phyloP scores from a whole-genome alignment of 2,888 invertebrate genomes.

The Cartodere bifasciata region DNA sequence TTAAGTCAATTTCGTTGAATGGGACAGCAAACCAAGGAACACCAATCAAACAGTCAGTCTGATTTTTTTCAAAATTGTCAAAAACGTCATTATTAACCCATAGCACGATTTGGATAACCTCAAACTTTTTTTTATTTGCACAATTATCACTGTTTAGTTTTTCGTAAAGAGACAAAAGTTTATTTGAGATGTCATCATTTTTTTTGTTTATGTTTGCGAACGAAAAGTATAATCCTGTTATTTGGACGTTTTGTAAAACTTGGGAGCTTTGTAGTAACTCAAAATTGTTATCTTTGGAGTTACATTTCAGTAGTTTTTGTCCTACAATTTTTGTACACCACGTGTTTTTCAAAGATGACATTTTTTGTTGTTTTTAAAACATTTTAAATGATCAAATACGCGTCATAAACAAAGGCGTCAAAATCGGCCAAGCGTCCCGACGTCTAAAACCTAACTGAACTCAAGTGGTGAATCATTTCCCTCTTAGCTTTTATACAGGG shows the following conservation, averaged over 20 bases:
- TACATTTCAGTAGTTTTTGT: slow-evolving; percentile 41
- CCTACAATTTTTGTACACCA: slow-evolving; percentile 52
- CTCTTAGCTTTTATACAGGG: too few species aligned
- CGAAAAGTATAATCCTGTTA: slow-evolving; percentile 56
- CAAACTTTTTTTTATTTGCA: slow-evolving; percentile 33
- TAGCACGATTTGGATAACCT: slow-evolving; percentile 55
- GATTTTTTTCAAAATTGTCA: slow-evolving; percentile 52
- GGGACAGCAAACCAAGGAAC: slow-evolving; percentile 61
- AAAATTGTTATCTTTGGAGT: slow-evolving; percentile 36
- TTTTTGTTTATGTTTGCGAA: slow-evolving; percentile 56
- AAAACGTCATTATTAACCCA: slow-evolving; percentile 55
- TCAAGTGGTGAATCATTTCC: too few species aligned
- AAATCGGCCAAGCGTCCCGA: too few species aligned
- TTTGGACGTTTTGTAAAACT: slow-evolving; percentile 39
- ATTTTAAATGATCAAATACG: too few species aligned
- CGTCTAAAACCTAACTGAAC: too few species aligned
- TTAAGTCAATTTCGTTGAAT: slow-evolving; percentile 55
- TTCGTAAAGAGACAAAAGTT: slow-evolving; percentile 46
- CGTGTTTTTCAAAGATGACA: too few species aligned
- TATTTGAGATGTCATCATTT: slow-evolving; percentile 55
- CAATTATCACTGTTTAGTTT: slow-evolving; percentile 25
- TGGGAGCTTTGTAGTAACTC: slow-evolving; percentile 37
- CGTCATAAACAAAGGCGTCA: too few species aligned
- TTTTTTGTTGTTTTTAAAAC: too few species aligned
- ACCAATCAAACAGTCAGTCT: slow-evolving; percentile 46